These are phyloP conservation scores for Bergia puertoricense DNA, from an alignment of 92 coral and sea anemone genomes.

Conservation along the genomic window DNA sequence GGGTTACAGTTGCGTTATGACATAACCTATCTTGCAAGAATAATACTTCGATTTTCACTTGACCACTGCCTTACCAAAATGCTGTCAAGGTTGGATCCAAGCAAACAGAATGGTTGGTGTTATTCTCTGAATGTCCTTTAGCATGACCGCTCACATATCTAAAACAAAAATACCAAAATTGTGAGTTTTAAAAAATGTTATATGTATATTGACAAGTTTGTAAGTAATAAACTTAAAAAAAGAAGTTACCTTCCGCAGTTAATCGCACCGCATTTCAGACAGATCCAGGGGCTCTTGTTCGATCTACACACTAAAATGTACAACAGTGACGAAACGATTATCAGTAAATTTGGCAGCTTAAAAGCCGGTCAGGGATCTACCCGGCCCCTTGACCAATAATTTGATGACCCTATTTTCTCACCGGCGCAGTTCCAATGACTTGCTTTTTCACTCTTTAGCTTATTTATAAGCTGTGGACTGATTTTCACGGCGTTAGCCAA, in stretches of 20 bases:
- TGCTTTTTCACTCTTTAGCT: slow-evolving; percentile 76
- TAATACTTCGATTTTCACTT: neutral
- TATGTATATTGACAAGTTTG: neutral
- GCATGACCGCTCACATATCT: slow-evolving; percentile 99
- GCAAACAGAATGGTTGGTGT: slow-evolving; percentile 85
- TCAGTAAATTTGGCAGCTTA: neutral
- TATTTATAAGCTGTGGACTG: slow-evolving; percentile 81
- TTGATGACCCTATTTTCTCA: slow-evolving; percentile 31
- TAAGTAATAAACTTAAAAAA: neutral
- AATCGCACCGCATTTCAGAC: slow-evolving; percentile 87
- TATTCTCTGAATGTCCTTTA: slow-evolving; percentile 82
- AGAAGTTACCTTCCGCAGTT: slow-evolving; percentile 91
- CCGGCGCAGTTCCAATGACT: slow-evolving; percentile 92
- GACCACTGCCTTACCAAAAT: slow-evolving; percentile 76
- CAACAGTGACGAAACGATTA: slow-evolving; percentile 26
- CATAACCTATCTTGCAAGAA: neutral
- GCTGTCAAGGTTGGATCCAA: slow-evolving; percentile 89
- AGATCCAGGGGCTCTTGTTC: slow-evolving; percentile 95
- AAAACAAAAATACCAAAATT: slow-evolving; percentile 7
- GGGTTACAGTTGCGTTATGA: neutral
- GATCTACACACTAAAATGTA: slow-evolving; percentile 84
- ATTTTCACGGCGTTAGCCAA: slow-evolving; percentile 84
- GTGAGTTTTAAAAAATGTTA: neutral
- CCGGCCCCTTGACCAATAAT: neutral
- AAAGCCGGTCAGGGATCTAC: slow-evolving; percentile 31